phyloP scores from a whole-genome alignment of 2,797 vertebrate genomes.

The Brachyalestes nurse region DNA sequence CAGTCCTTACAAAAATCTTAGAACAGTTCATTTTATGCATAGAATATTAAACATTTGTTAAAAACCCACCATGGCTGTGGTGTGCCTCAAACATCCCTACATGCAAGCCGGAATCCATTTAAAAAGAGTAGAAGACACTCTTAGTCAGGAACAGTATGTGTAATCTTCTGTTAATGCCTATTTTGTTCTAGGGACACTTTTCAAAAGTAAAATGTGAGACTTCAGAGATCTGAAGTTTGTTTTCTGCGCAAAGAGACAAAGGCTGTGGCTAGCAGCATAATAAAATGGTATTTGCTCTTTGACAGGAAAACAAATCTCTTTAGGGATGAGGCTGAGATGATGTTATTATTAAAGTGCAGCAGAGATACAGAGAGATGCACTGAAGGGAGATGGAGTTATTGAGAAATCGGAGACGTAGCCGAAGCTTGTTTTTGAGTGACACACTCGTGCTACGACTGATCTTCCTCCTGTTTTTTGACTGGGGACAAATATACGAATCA shows the following conservation, averaged over 20 bases:
- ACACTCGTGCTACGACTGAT: neutral
- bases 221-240: neutral
- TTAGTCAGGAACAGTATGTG: no score
- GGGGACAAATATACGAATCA: neutral
- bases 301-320: neutral
- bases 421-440: slow-evolving; percentile 28
- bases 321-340: neutral
- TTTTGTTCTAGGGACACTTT: no score
- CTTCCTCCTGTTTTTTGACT: neutral
- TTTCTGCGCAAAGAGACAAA: neutral
- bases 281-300: slow-evolving; percentile 18
- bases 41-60: no score
- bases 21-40: no score
- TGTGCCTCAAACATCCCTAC: no score
- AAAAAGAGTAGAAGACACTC: no score
- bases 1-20: no score
- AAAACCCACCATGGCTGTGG: no score
- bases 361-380: slow-evolving; percentile 1
- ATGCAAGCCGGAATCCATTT: no score
- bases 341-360: neutral
- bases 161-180: no score
- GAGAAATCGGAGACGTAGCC: slow-evolving; percentile 12
- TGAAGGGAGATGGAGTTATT: slow-evolving; percentile 15
- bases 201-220: no score
- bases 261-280: neutral